Base-by-base conservation (phyloP, 2,797 vertebrate genomes). In the Pseudochirops cupreus region DNA sequence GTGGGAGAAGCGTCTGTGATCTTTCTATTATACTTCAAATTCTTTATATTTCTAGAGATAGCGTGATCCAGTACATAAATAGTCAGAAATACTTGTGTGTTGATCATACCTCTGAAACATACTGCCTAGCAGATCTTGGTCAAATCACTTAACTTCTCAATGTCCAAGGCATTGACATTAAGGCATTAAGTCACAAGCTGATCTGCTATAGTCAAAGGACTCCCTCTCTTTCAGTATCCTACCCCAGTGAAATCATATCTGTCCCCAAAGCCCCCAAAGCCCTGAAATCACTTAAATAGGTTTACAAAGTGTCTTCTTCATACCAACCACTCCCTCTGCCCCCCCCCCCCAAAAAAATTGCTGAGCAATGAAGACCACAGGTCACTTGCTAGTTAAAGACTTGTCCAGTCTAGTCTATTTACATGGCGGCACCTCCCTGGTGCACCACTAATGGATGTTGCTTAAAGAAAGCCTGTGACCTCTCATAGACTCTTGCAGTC, bases 401-500 rank as follows among this genome's bases (percentile, higher is more conserved):
- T 0, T 16, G 28, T 50, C 46, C 33, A n/a, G 52, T 4, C 7
- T 56, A 29, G 39, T 67, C 7, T 55, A 0, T 62, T 28, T 0
- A 0, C 4, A 0, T 24, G 1, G 21, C 0, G 11, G 4, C 46
- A 39, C 39, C 55, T 26, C 7, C 26, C 55, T 92, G 26, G 31
- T n/a, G n/a, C 14, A 2, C 13, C 59, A 0, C 0, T 4, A 0
- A 0, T 1, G 14, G 11, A 67, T 96, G 12, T 7, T 3, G 91
- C 59, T 55, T 0, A 0, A 0, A 90, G 33, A n/a, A 57, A 50
- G 3, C 4, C 54, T 50, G 24, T 53, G 59, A 92, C 21, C 13
- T 16, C 90, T 33, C 11, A 28, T 18, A 0, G 67, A 59, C 0
- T 67, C 56, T 90, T 74, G 39, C 1, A 91, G 29, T 54, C 0